Evolutionary conservation across 2,113 vertebrate genomes (phyloP), one percentile per base, ranked within the genome.

Genomic region (Scytalopus superciliaris): DNA sequence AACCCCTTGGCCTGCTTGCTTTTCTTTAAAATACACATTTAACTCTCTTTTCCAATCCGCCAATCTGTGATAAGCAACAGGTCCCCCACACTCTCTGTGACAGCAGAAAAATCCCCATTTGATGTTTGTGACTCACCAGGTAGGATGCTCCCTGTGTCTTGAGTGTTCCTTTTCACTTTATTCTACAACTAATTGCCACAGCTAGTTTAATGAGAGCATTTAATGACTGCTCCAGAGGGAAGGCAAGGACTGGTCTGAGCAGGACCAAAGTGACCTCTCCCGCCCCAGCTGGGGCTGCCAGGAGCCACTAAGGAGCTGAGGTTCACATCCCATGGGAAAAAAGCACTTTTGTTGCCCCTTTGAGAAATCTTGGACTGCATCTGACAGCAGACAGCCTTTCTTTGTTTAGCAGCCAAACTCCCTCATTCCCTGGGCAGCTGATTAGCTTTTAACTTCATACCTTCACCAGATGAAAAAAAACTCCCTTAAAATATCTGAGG

Each of bases 361-460:
- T 72, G 82, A 90, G 72, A 87, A 76, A n/a, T 59, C 55, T 87
- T 93, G 90, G 75, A 49, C 81, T 33, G 50, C 1, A 0, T 53
- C 78, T 12, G n/a, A n/a, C 74, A 89, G 89, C 62, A 62, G 77
- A 78, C 3, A 2, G 60, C 77, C 56, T 16, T 40, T 79, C 85
- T 95, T 93, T 94, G 78, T 95, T 93, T n/a, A 62, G 87, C 37
- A 82, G 93, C 91, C 91, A 96, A 89, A 67, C 7, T 12, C 47
- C n/a, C 66, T 90, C 52, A 12, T 82, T 95, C 55, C 70, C 59
- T 28, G 63, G 87, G 78, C 50, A 91, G 37, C 16, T 73, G 59
- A 72, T 67, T 86, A 22, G 60, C 23, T 89, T 95, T 95, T 55
- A 62, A 70, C 22, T 90, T 63, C 72, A 31, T 70, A 39, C 40